Percentiles rank a stretch among this genome's conserved stretches.
phyloP scores from a whole-genome alignment of 2,888 invertebrate genomes.

The Hemistola chrysoprasaria region DNA sequence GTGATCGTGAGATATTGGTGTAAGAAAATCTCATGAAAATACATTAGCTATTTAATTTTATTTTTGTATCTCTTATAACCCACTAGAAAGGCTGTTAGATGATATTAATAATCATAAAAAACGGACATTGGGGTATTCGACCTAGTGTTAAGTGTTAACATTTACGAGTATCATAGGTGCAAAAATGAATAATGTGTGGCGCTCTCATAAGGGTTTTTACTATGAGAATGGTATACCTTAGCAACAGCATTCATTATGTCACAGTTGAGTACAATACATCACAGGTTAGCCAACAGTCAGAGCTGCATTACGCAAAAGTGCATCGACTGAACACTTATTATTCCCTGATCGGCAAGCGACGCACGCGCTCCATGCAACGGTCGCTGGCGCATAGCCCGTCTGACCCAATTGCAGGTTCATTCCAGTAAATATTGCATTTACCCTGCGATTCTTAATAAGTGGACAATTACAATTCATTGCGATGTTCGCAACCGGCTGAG shows the following conservation, averaged over 20 bases:
- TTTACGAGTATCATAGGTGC: not conserved
- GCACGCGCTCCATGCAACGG: constrained; percentile 72
- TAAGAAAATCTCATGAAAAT: constrained; percentile 34
- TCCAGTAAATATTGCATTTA: constrained; percentile 47
- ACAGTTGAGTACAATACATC: constrained; percentile 50
- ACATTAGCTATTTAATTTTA: constrained; percentile 19
- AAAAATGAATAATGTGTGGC: too few relatives aligned
- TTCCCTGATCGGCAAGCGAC: constrained; percentile 43
- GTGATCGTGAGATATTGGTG: constrained; percentile 53
- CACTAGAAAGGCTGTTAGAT: not conserved
- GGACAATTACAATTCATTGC: constrained; percentile 23
- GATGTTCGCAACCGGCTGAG: constrained; percentile 6
- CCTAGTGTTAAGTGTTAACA: too few relatives aligned
- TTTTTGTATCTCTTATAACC: constrained; percentile 11
- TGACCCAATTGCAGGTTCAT: constrained; percentile 71
- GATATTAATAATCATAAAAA: constrained; percentile 1
- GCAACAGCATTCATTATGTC: constrained; percentile 42
- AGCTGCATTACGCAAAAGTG: constrained; percentile 57
- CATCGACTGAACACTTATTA: constrained; percentile 35
- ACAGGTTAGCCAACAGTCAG: constrained; percentile 3
- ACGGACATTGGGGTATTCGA: too few relatives aligned
- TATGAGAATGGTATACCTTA: not conserved
- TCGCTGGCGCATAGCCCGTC: constrained; percentile 50
- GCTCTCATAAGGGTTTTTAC: too few relatives aligned
- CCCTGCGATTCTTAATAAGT: constrained; percentile 23